Base-by-base conservation (phyloP, 1,140 invertebrate genomes). In the Archivesica marissinica region DNA sequence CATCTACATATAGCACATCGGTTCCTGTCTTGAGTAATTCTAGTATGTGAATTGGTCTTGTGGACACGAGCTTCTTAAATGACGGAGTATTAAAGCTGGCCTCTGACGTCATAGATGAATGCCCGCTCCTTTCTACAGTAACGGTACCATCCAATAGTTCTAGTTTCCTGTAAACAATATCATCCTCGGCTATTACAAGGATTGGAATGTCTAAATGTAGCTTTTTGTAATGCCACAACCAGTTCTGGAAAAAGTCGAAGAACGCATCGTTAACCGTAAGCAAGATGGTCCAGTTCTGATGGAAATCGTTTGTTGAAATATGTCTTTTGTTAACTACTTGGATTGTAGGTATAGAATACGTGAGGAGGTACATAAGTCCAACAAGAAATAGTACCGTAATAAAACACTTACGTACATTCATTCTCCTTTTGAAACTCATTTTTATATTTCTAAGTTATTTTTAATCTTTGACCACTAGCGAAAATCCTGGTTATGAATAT, bases 181-280 rank as follows among this genome's bases (percentile, higher is more conserved):
- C 74, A 17, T 76, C 74, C 15, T 76, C 30, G 2, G 50, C 74
- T 23, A 76, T 39, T 0, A 76, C 44, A 2, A 76, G 7, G 15
- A 76, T 20, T n/a, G 17, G 39, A 17, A 38, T 23, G 1, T 30
- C 4, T 56, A 76, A 4, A 11, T 76, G n/a, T 9, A 76, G 52
- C 15, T 41, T 23, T 11, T 20, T 30, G 30, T 35, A 76, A 44
- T 47, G 59, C 47, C 28, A 76, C 23, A 41, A 41, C 74, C 74
- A 76, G 50, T 76, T 76, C 23, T 39, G 30, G n/a, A 76, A 76
- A 20, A 76, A 76, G 28, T 76, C 74, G 28, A 76, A 76, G n/a
- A 38, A 76, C 11, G 17, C 74, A 30, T 59, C 23, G 44, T 59
- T 76, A 17, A 76, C 23, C 1, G 74, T 76, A 1, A 76, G 20